Conservation (phyloP, 2,888 invertebrate species). For the Mesorhabditis spiculigera region DNA sequence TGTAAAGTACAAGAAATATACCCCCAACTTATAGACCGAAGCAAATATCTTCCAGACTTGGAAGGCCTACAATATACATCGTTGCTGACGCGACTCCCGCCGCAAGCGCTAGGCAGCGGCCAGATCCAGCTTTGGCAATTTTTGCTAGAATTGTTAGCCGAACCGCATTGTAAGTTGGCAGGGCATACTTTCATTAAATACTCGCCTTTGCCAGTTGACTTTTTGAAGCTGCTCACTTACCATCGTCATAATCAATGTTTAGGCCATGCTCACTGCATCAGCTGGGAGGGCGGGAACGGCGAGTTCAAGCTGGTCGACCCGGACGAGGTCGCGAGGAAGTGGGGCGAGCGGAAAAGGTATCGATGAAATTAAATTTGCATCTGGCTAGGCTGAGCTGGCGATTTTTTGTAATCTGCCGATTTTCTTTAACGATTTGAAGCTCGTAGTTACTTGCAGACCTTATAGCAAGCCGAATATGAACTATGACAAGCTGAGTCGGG, state of each 20-base stretch:
- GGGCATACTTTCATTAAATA: too few relatives aligned
- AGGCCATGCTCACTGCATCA: conserved; percentile 64
- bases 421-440: conserved; percentile 7
- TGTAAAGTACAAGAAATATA: too few relatives aligned
- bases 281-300: conserved; percentile 89
- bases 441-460: conserved; percentile 10
- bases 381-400: neutral
- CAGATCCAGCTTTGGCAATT: conserved; percentile 99
- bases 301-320: conserved; percentile 92
- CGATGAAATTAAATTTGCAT: neutral
- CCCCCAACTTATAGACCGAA: too few relatives aligned
- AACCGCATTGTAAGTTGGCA: conserved; percentile 70
- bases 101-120: conserved; percentile 33
- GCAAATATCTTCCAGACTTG: neutral
- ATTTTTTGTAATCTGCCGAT: neutral
- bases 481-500: conserved; percentile 89
- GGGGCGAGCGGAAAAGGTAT: conserved; percentile 84
- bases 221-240: too few relatives aligned
- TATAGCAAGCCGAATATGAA: conserved; percentile 86
- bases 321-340: conserved; percentile 82
- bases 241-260: neutral
- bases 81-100: conserved; percentile 33
- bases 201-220: too few relatives aligned
- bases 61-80: conserved; percentile 32
- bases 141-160: conserved; percentile 85